A percentile compares a stretch with the other conserved stretches of the same genome.
Evolutionary conservation across 2,888 invertebrate species (phyloP).

Genomic region (Diplolepis rosae): DNA sequence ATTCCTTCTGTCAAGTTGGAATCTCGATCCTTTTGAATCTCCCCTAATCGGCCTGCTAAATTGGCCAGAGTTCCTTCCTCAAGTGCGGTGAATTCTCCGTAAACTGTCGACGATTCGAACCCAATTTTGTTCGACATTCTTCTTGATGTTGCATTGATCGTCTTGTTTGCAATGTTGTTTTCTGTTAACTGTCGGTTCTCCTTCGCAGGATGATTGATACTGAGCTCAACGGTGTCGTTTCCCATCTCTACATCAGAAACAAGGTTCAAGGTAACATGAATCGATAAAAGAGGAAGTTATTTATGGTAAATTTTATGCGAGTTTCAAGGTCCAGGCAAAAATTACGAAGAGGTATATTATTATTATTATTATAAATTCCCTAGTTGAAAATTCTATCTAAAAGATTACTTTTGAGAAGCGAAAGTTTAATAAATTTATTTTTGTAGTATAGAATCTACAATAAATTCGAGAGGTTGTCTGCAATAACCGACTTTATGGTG

Average conservation of each 20-base stretch:
- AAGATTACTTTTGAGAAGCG: background rate
- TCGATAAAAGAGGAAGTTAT: background rate
- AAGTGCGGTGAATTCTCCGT: background rate
- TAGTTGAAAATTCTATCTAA: too few species aligned
- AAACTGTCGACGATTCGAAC: conserved; percentile 3
- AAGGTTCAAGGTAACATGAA: conserved; percentile 45
- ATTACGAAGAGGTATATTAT: background rate
- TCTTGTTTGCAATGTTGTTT: conserved; percentile 14
- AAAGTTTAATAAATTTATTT: background rate
- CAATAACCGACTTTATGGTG: background rate
- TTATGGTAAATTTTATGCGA: background rate
- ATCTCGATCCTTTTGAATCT: background rate
- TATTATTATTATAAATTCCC: too few species aligned
- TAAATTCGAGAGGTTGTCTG: background rate
- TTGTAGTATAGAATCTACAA: background rate
- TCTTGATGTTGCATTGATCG: conserved; percentile 20
- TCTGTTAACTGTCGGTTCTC: background rate
- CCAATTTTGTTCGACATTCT: conserved; percentile 8
- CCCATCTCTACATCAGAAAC: conserved; percentile 51
- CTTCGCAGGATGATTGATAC: conserved; percentile 53
- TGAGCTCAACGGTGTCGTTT: conserved; percentile 51
- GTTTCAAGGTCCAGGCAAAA: background rate
- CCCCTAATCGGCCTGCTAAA: background rate
- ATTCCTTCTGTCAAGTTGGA: background rate
- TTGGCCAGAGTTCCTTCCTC: background rate